These are phyloP conservation scores for Tenthredo notha DNA, from an alignment of 2,888 invertebrate genomes.

Conservation along the genomic window DNA sequence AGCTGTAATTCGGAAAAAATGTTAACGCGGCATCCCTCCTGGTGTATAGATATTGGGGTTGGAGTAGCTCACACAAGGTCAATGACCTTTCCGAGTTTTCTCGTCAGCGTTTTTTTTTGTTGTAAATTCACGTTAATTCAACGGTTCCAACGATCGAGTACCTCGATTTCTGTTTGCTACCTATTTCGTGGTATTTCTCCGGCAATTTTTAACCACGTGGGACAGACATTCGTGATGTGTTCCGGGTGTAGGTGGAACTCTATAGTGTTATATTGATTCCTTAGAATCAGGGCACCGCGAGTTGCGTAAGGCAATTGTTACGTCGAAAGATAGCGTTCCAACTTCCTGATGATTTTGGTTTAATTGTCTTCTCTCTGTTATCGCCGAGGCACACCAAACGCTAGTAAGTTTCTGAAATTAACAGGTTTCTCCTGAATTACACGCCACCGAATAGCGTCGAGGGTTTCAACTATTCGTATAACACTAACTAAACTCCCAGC, in stretches of 20 bases:
- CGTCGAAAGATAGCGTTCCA: constrained; percentile 1
- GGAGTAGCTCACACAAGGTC: constrained; percentile 18
- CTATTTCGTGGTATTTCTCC: not conserved
- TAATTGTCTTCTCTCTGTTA: constrained; percentile 21
- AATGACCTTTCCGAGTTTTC: constrained; percentile 5
- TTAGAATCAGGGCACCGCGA: not conserved
- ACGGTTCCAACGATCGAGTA: not conserved
- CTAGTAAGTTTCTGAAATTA: constrained; percentile 1
- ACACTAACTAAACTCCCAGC: not conserved
- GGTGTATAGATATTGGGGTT: not conserved
- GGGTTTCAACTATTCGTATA: not conserved
- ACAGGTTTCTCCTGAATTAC: not conserved
- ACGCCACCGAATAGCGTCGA: not conserved
- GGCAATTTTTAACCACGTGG: not conserved
- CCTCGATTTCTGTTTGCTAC: not conserved
- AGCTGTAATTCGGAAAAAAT: not conserved
- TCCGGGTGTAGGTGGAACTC: not conserved
- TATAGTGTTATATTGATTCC: constrained; percentile 21
- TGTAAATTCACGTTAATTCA: not conserved
- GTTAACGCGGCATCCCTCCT: not conserved
- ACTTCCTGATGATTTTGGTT: constrained; percentile 20
- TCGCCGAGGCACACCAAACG: not conserved
- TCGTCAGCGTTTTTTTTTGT: not conserved
- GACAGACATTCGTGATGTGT: not conserved
- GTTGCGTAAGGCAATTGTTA: constrained; percentile 28